A percentile compares a stretch with the other conserved stretches of the same genome.
Evolutionary conservation across 2,797 vertebrate species (phyloP).

Genomic region (Selene dorsalis): DNA sequence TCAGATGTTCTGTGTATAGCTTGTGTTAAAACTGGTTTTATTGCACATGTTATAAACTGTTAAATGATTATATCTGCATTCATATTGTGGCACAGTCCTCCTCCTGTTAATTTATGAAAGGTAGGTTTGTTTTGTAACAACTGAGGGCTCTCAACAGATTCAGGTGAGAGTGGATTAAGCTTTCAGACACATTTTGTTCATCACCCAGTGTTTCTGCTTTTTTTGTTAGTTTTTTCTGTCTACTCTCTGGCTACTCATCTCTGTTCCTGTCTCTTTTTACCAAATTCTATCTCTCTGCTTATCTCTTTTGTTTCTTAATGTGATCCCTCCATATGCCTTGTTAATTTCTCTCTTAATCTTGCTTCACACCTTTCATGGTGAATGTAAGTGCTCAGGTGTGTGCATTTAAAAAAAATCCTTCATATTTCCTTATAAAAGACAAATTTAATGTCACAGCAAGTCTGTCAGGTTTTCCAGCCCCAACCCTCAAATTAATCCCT

Average conservation of each 20-base stretch:
- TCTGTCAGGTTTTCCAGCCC: conserved; percentile 79
- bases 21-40: background rate
- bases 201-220: background rate
- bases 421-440: conserved; percentile 73
- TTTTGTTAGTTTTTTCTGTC: background rate
- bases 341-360: conserved; percentile 67
- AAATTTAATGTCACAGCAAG: conserved; percentile 82
- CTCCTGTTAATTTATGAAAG: conserved; percentile 4
- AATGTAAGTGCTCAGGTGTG: conserved; percentile 76
- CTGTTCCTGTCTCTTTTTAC: background rate
- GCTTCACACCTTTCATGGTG: conserved; percentile 52
- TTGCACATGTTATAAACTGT: background rate
- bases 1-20: conserved; percentile 6
- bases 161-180: background rate
- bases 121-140: conserved; percentile 6
- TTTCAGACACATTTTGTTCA: conserved; percentile 7
- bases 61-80: background rate
- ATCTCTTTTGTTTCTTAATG: conserved; percentile 11
- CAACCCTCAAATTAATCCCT: conserved; percentile 77
- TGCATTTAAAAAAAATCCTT: conserved; percentile 33
- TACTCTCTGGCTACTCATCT: conserved; percentile 6
- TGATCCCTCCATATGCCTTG: conserved; percentile 35
- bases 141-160: conserved; percentile 11
- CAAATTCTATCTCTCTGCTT: conserved; percentile 11
- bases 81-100: background rate